Percentiles rank a stretch among this genome's conserved stretches.
Conservation (phyloP, 2,113 vertebrate species). For the Callopanchax toddi region DNA sequence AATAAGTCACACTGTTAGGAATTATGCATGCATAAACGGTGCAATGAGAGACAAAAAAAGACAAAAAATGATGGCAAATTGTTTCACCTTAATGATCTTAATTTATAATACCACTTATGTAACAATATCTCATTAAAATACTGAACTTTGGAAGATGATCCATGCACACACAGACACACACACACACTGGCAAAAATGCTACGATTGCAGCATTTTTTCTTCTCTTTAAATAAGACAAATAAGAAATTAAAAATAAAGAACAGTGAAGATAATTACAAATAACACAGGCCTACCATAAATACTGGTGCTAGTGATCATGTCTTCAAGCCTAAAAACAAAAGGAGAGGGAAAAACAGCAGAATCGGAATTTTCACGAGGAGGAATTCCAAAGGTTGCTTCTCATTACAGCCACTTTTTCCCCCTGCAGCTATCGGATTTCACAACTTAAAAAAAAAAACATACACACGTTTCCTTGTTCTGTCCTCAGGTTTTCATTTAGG, state of each 20-base stretch:
- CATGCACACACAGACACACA: slow-evolving; percentile 43
- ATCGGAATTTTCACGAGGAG: slow-evolving; percentile 96
- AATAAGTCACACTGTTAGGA: slow-evolving; percentile 2
- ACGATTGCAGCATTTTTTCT: slow-evolving; percentile 11
- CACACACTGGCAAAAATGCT: slow-evolving; percentile 51
- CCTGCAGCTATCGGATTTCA: slow-evolving; percentile 94
- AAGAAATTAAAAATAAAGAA: slow-evolving; percentile 16
- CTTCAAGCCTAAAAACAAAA: slow-evolving; percentile 91
- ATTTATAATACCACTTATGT: slow-evolving; percentile 33
- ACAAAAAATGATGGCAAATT: slow-evolving; percentile 26
- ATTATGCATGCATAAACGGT: slow-evolving; percentile 37
- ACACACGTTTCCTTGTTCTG: slow-evolving; percentile 77
- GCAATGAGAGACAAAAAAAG: slow-evolving; percentile 29
- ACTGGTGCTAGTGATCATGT: slow-evolving; percentile 99
- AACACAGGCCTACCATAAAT: slow-evolving; percentile 93
- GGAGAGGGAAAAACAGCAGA: slow-evolving; percentile 85
- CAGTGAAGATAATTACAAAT: slow-evolving; percentile 85
- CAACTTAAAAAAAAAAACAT: slow-evolving; percentile 85
- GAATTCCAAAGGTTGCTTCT: slow-evolving; percentile 99
- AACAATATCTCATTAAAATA: slow-evolving; percentile 22
- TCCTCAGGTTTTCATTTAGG: slow-evolving; percentile 92
- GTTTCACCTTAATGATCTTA: slow-evolving; percentile 15
- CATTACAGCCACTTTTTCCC: slow-evolving; percentile 94
- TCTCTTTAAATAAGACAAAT: slow-evolving; percentile 34
- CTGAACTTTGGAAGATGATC: slow-evolving; percentile 6